Evolutionary conservation across 37 sponge, comb jelly and placozoan genomes (phyloP), one percentile per base, ranked within the genome.

Genomic region (Tethya wilhelma): DNA sequence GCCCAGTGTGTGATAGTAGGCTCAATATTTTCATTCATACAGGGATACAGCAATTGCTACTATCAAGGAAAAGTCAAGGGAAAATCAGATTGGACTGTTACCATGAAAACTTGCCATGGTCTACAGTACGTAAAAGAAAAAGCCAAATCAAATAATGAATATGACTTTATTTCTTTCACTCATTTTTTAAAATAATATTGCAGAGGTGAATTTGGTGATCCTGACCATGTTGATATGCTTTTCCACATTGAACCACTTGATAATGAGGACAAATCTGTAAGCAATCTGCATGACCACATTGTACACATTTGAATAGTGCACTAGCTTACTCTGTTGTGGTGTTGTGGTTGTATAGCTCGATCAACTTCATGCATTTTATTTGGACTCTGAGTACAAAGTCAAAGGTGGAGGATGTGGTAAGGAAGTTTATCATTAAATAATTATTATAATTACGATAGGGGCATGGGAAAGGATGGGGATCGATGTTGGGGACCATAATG

Each of bases 1-100:
- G n/a, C n/a, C n/a, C n/a, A n/a, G n/a, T 60, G 17, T 8, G 17
- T 60, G 25, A 23, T 26, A n/a, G 6, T 8, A 64, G 5, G 7
- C 36, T 26, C 19, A 26, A 8, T 26, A 34, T 4, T 64, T 3
- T n/a, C n/a, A n/a, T n/a, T n/a, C n/a, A n/a, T 55, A 11, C 75
- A 90, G 90, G 75, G 68, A 31, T 64, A 56, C 0, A 41, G 29
- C 28, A 88, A 88, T 62, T 93, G 93, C 71, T 93, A 59, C 79
- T 93, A 88, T 49, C 89, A 88, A 19, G 93, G 93, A 2, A 74
- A 11, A 39, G 93, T 93, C 25, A 56, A 67, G 49, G 89, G 69
- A 22, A 62, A 81, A 53, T 73, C 86, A 19, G 41, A 80, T 1
- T 93, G 93, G 93, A 49, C 31, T 26, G 93, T 44, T 7, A 77